Percentiles rank a stretch among this genome's conserved stretches.
These are phyloP conservation scores for Rhinophrynus dorsalis DNA, from an alignment of 2,797 vertebrate genomes.

Conservation along the genomic window DNA sequence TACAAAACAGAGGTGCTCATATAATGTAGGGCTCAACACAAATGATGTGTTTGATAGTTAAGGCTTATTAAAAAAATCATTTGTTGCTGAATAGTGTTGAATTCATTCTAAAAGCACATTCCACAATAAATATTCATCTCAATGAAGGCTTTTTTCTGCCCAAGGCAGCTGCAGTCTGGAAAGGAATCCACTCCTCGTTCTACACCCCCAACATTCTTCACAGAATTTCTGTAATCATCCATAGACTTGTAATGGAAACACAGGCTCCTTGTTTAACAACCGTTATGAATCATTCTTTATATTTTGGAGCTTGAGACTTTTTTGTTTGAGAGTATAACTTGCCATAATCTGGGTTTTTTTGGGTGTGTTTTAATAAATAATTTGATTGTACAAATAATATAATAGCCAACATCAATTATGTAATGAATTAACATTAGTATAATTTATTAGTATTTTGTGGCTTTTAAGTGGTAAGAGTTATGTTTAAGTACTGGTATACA, in stretches of 20 bases:
- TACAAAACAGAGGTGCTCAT: neutral
- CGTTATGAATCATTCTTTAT: slow-evolving; percentile 45
- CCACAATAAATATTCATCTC: slow-evolving; percentile 38
- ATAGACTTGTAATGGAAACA: slow-evolving; percentile 38
- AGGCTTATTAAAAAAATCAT: neutral
- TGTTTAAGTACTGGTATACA: no score
- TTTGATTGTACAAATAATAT: no score
- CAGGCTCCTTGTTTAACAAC: slow-evolving; percentile 32
- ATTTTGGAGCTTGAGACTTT: slow-evolving; percentile 9
- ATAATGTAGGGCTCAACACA: no score
- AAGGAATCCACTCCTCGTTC: slow-evolving; percentile 41
- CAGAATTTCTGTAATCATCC: slow-evolving; percentile 42
- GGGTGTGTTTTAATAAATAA: no score
- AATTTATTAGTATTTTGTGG: no score
- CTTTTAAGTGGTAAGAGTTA: no score
- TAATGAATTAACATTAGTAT: no score
- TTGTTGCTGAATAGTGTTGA: neutral
- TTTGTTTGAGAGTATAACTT: neutral
- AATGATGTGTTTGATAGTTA: neutral
- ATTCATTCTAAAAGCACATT: slow-evolving; percentile 14
- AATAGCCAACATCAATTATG: no score
- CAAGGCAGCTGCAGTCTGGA: slow-evolving; percentile 39
- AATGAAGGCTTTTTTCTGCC: slow-evolving; percentile 40
- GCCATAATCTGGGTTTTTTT: neutral
- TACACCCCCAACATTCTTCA: slow-evolving; percentile 46